phyloP scores from a whole-genome alignment of 2,113 vertebrate species.

The Montifringilla adamsi region DNA sequence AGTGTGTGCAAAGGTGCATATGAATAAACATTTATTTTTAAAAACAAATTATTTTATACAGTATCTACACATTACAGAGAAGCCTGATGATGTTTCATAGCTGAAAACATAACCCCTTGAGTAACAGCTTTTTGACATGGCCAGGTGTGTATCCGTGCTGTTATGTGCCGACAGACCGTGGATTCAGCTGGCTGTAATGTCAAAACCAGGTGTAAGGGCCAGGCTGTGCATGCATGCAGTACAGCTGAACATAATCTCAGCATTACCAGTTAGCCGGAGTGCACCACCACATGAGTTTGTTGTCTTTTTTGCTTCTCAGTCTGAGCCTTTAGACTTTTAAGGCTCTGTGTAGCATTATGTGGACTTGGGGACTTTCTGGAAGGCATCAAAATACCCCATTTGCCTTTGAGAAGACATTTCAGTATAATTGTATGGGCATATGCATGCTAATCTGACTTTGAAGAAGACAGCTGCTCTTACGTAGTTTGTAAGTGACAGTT shows the following conservation, averaged over 20 bases:
- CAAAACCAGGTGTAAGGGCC: not conserved
- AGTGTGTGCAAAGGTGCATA: not conserved
- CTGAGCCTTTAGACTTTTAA: not conserved
- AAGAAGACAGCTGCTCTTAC: not conserved
- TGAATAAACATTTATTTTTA: not conserved
- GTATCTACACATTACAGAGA: not conserved
- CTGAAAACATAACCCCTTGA: not conserved
- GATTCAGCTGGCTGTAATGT: not conserved
- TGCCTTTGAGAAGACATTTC: not conserved
- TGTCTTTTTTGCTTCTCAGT: not conserved
- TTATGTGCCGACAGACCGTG: fast-evolving
- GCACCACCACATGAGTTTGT: not conserved
- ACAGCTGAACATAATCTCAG: not conserved
- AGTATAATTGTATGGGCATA: not conserved
- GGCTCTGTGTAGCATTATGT: not conserved
- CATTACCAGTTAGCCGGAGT: not conserved
- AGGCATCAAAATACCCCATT: not conserved
- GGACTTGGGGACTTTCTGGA: not conserved
- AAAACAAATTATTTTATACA: not conserved
- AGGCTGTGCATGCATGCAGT: not conserved
- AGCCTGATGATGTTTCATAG: not conserved
- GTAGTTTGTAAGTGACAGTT: not conserved
- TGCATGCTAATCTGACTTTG: not conserved
- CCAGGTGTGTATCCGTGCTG: not conserved
- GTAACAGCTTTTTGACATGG: not conserved